A percentile compares a stretch with the other conserved stretches of the same genome.
These are phyloP conservation scores for Uria lomvia DNA, from an alignment of 2,113 vertebrate species.

Conservation along the genomic window DNA sequence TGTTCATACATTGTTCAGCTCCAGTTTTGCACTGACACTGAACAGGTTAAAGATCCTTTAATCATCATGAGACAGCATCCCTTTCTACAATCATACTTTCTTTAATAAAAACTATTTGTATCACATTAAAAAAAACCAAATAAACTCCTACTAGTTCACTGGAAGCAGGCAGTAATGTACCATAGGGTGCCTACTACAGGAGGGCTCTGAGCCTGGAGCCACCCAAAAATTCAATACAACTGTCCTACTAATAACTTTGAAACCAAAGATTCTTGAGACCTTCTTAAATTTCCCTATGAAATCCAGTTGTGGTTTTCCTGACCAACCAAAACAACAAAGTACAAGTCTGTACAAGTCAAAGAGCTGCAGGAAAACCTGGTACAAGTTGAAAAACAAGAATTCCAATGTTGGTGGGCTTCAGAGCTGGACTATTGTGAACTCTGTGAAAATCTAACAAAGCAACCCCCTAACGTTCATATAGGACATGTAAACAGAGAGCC, in stretches of 20 bases:
- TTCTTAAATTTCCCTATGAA: conserved; percentile 61
- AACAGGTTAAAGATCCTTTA: conserved; percentile 40
- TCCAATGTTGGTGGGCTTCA: conserved; percentile 11
- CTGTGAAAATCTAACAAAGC: conserved; percentile 28
- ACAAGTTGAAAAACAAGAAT: conserved; percentile 45
- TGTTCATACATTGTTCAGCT: not conserved
- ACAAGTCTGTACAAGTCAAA: conserved; percentile 19
- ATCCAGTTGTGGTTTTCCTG: conserved; percentile 36
- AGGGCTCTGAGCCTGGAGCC: conserved; percentile 50
- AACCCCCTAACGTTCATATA: not conserved
- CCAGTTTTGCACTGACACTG: not conserved
- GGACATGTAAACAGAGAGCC: conserved; percentile 35
- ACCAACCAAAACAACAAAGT: conserved; percentile 63
- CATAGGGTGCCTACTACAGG: conserved; percentile 51
- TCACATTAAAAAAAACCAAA: conserved; percentile 34
- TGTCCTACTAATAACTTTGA: conserved; percentile 53
- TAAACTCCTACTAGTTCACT: conserved; percentile 37
- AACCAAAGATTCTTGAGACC: conserved; percentile 65
- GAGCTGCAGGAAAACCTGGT: conserved; percentile 51
- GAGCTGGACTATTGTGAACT: conserved; percentile 1
- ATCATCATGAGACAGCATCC: not conserved
- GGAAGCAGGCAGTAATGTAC: conserved; percentile 27
- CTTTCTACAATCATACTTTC: conserved; percentile 32
- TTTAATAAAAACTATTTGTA: conserved; percentile 67
- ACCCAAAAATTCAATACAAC: conserved; percentile 55